phyloP scores from a whole-genome alignment of 2,797 vertebrate genomes.

The Hypotaenidia philippensis region DNA sequence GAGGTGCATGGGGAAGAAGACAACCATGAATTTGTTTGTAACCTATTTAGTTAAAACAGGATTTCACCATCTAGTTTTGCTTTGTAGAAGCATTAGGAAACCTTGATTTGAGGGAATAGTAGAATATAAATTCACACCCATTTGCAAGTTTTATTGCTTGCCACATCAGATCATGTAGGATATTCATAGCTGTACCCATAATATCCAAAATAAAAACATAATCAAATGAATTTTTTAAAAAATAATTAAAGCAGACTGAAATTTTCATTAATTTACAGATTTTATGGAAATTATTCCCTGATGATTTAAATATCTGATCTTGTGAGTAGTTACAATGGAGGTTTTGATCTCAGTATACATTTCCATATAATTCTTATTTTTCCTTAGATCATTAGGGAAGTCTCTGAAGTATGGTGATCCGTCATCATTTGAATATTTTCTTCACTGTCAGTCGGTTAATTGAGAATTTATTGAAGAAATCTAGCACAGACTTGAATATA shows the following conservation, averaged over 20 bases:
- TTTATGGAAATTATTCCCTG: background rate
- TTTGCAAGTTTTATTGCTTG: background rate
- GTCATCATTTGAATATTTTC: background rate
- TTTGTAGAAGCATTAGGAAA: background rate
- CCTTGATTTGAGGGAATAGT: background rate
- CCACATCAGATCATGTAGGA: background rate
- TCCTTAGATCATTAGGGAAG: background rate
- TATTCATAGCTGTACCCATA: background rate
- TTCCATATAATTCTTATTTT: background rate
- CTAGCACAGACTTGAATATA: background rate
- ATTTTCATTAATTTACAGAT: background rate
- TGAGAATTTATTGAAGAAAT: background rate
- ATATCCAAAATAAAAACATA: background rate
- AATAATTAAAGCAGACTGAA: background rate
- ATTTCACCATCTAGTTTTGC: background rate
- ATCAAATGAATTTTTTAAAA: background rate
- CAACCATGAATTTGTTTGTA: background rate
- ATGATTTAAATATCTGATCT: background rate
- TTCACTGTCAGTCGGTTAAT: background rate
- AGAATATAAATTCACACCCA: background rate
- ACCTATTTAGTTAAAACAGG: background rate
- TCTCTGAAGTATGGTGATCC: background rate
- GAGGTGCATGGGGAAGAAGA: accelerated
- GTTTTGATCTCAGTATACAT: background rate
- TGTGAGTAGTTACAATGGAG: background rate